phyloP scores from a whole-genome alignment of 2,888 invertebrate genomes.

The Molanna angustata region DNA sequence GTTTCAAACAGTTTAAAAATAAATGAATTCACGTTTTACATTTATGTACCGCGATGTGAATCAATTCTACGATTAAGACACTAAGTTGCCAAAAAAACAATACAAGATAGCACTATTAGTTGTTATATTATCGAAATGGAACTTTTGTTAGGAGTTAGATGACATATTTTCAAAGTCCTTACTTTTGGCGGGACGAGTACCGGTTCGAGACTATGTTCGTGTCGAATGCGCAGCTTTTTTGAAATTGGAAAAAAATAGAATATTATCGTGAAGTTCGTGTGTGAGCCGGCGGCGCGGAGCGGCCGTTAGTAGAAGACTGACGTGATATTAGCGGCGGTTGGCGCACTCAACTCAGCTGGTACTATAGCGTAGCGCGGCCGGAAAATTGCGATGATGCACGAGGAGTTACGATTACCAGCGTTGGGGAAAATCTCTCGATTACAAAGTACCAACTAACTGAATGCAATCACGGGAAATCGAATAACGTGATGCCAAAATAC shows the following conservation, averaged over 20 bases:
- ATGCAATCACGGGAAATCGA: too few species aligned
- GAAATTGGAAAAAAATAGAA: neutral
- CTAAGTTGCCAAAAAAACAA: too few species aligned
- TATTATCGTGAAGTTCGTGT: neutral
- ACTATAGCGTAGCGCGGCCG: slow-evolving; percentile 12
- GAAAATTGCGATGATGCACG: slow-evolving; percentile 26
- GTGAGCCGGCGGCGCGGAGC: slow-evolving; percentile 10
- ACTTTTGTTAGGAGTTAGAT: too few species aligned
- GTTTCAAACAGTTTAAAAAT: slow-evolving; percentile 1
- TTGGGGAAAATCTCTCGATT: too few species aligned
- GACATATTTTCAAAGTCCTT: too few species aligned
- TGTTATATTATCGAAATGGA: too few species aligned
- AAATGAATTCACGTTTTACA: neutral
- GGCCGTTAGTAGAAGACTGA: slow-evolving; percentile 20
- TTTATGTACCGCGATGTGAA: slow-evolving; percentile 4
- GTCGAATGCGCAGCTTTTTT: slow-evolving; percentile 9
- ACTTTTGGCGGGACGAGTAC: slow-evolving; percentile 15
- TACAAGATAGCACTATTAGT: too few species aligned
- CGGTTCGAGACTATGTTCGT: slow-evolving; percentile 7
- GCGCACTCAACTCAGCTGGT: neutral
- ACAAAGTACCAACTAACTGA: too few species aligned
- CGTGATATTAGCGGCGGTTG: slow-evolving; percentile 14
- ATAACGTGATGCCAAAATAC: too few species aligned
- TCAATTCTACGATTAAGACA: too few species aligned
- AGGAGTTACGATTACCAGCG: slow-evolving; percentile 20